These are phyloP conservation scores for Archaeoteleia sp. DNA, from an alignment of 2,888 invertebrate genomes.

Conservation along the genomic window DNA sequence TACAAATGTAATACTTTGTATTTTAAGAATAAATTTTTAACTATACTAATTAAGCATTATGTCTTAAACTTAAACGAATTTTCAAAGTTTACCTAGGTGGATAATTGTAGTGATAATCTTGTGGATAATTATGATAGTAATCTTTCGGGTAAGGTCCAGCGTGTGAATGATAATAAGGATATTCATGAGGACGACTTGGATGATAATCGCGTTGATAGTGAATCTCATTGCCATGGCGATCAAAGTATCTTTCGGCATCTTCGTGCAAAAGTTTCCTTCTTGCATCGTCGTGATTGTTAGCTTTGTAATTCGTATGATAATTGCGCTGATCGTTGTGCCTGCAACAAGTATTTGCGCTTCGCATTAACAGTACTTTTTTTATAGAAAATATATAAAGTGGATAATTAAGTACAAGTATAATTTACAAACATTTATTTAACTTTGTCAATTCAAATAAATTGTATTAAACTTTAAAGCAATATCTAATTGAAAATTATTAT, in stretches of 20 bases:
- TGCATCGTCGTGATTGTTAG: conserved; percentile 76
- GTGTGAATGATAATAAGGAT: conserved; percentile 32
- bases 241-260: conserved; percentile 73
- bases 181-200: conserved; percentile 41
- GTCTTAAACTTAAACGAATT: too few species aligned
- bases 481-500: too few species aligned
- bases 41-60: too few species aligned
- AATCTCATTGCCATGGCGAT: conserved; percentile 54
- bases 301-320: conserved; percentile 75
- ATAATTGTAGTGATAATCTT: conserved; percentile 27
- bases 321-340: conserved; percentile 74
- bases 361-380: too few species aligned
- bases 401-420: too few species aligned
- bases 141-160: conserved; percentile 25
- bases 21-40: too few species aligned
- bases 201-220: conserved; percentile 53
- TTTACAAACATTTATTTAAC: too few species aligned
- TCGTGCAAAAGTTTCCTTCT: conserved; percentile 75
- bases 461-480: too few species aligned
- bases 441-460: too few species aligned
- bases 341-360: conserved; percentile 2
- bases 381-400: too few species aligned
- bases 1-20: too few species aligned
- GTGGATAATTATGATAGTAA: conserved; percentile 38
- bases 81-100: conserved; percentile 30